Base-by-base conservation (phyloP, 2,797 vertebrate species). In the Cygnus olor region DNA sequence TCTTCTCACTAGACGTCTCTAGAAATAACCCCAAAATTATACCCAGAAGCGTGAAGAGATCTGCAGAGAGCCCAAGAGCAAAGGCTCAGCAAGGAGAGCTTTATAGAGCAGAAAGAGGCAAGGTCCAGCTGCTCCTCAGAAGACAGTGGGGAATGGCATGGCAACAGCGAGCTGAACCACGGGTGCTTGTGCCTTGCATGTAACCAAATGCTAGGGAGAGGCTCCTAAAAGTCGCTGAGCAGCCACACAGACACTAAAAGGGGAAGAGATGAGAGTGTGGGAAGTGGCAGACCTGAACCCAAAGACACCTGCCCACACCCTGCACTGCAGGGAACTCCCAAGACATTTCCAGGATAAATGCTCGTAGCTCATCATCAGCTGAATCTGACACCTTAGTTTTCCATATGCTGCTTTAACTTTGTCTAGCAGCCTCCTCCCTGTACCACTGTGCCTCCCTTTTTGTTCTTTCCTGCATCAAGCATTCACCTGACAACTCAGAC, bases 281-380 rank as follows among this genome's bases (percentile, higher is more conserved):
- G 40, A 77, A 88, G 40, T 3, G 22, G 44, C 60, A 80, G 36
- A 88, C 42, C 34, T 45, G 30, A 70, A 51, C 56, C 38, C 88
- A 68, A 27, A 66, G 44, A n/a, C 30, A 72, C 6, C 36, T 78
- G 65, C 27, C 36, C 72, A 21, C 14, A 45, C 18, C 27, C 22
- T n/a, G 5, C 77, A 85, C 10, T 49, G 51, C 53, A 36, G 19
- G n/a, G n/a, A 34, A 32, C 28, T 80, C 84, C 28, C 34, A 38
- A 49, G 68, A 14, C 56, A 70, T 13, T 80, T 60, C 49, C 72
- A 78, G 25, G 18, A 30, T 53, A 64, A 88, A 77, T 1, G 10
- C 40, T 45, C 0, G 0, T 28, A 78, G 66, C 7, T 60, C 7
- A 51, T 4, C n/a, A 72, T 24, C 19, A 80, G 51, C 0, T 70